Base-by-base conservation (phyloP, 2,888 invertebrate species). In the Thymelicus lineola region DNA sequence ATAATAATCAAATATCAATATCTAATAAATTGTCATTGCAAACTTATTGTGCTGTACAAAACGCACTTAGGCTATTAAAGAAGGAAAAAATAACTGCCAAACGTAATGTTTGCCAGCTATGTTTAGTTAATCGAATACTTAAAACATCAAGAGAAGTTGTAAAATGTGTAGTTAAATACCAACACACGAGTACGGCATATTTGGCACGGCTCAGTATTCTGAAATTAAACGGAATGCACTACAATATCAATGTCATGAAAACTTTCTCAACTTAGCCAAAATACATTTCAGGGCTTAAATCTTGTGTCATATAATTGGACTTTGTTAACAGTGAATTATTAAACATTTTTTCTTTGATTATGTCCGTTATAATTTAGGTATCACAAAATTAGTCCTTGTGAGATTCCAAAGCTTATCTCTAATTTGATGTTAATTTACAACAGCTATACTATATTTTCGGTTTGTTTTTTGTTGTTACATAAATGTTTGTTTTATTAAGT, bases 221-320 rank as follows among this genome's bases (percentile, higher is more conserved):
- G 45, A 48, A 50, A 69, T 70, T 46, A 57, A 68, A 63, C 59
- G 46, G 63, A 68, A 73, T 69, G 60, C 70, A 45, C 53, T 68
- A 48, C 68, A 71, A 72, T 71, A 73, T 72, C 65, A 65, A 63
- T 74, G 72, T 67, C 72, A 71, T 45, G 68, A 66, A 57, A 58
- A 62, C 57, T 62, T 62, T 61, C 61, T 68, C 7, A 61, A 55
- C n/a, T 48, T 62, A n/a, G 45, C 15, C 36, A 46, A 62, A 61
- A 55, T 12, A 42, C 42, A 38, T 55, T 61, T 59, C 46, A 15
- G 28, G 12, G 4, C 12, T 42, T 42, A 12, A 42, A 12, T 10
- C 12, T 3, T 12, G 4, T 12, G 12, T 42, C 42, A 38, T 7
- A 38, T 9, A 38, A 38, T 38, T 38, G 7, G 0, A 38, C 6